Percentiles rank a stretch among this genome's conserved stretches.
phyloP scores from a whole-genome alignment of 2,797 vertebrate species.

The Pipistrellus kuhlii region DNA sequence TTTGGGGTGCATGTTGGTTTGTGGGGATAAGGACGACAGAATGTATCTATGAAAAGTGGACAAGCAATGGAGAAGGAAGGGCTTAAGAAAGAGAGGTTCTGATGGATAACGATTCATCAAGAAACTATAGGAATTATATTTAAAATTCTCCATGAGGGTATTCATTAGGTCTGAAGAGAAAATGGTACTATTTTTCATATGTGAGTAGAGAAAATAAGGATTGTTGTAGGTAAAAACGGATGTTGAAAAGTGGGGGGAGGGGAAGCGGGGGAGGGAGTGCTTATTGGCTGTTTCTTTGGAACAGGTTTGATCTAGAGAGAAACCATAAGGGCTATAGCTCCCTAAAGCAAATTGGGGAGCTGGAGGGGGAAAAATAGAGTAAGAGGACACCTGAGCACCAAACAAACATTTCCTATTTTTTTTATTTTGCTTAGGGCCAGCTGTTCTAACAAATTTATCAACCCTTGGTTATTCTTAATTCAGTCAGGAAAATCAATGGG shows the following conservation, averaged over 20 bases:
- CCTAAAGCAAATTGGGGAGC: not conserved
- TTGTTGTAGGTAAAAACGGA: not conserved
- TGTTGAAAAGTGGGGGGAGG: not conserved
- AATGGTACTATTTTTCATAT: not conserved
- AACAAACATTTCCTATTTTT: not conserved
- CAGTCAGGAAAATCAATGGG: constrained; percentile 55
- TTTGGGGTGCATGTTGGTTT: not conserved
- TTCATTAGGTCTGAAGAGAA: constrained; percentile 21
- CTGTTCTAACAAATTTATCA: constrained; percentile 34
- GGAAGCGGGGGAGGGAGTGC: no score
- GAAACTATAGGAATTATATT: not conserved
- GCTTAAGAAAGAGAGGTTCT: not conserved
- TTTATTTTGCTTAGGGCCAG: constrained; percentile 17
- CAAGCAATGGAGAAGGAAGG: not conserved
- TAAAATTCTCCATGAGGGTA: not conserved
- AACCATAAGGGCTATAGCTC: not conserved
- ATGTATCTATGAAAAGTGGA: not conserved
- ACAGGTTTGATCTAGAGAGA: not conserved
- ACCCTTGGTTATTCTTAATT: constrained; percentile 46
- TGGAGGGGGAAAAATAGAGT: not conserved
- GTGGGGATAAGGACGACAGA: not conserved
- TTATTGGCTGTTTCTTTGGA: not conserved
- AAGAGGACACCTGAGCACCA: not conserved
- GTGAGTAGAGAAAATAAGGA: not conserved
- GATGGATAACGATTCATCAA: not conserved